These are phyloP conservation scores for Resseliella maxima DNA, from an alignment of 2,888 invertebrate species.

Conservation along the genomic window DNA sequence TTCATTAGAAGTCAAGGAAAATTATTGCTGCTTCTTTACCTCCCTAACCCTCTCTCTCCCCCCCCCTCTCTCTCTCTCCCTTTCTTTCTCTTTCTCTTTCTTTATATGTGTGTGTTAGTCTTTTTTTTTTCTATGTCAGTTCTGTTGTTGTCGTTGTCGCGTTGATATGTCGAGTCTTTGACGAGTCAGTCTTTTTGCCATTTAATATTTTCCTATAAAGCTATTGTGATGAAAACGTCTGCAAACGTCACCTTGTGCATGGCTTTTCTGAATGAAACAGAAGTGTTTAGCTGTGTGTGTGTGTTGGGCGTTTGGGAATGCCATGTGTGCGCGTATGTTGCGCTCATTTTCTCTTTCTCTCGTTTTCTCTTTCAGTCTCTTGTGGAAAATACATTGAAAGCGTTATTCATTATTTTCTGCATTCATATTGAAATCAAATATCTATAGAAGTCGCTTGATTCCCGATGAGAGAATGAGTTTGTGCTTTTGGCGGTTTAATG, in stretches of 20 bases:
- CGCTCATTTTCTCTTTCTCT: background rate
- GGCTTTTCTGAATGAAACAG: slow-evolving; percentile 32
- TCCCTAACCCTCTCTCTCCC: background rate
- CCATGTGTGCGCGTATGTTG: background rate
- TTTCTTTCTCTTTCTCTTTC: background rate
- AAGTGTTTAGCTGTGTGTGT: slow-evolving; percentile 1
- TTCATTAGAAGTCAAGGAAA: slow-evolving; percentile 54
- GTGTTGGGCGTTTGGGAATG: background rate
- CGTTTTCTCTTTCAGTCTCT: background rate
- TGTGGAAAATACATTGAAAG: background rate
- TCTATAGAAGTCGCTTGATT: background rate
- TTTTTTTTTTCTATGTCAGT: background rate
- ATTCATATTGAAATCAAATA: slow-evolving; percentile 24
- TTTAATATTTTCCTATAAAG: slow-evolving; percentile 52
- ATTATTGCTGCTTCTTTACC: background rate
- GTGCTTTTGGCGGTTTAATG: slow-evolving; percentile 38
- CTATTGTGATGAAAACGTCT: slow-evolving; percentile 53
- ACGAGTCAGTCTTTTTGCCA: slow-evolving; percentile 47
- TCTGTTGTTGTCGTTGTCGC: slow-evolving; percentile 10
- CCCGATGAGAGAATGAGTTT: background rate
- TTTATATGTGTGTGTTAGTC: no score
- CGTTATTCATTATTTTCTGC: background rate
- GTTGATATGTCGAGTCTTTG: no score
- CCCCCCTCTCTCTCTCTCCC: background rate
- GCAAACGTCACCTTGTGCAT: slow-evolving; percentile 53